These are phyloP conservation scores for Achatina immaculata DNA, from an alignment of 1,140 invertebrate genomes.

Conservation along the genomic window DNA sequence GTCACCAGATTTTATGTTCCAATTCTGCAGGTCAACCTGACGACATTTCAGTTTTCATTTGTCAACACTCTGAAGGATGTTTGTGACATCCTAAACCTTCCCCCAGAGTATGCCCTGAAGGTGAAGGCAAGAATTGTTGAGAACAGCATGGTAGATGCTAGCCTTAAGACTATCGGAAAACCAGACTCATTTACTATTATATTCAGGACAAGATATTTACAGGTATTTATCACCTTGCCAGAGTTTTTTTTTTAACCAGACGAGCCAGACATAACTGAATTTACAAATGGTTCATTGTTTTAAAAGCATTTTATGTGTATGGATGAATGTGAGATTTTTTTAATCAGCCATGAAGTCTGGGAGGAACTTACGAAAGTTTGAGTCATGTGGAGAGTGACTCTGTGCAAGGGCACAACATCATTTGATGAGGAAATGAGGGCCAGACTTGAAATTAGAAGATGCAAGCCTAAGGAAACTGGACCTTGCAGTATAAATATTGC, in stretches of 20 bases:
- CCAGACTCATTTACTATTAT: constrained; percentile 2
- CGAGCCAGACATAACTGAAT: background rate
- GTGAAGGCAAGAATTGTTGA: constrained; percentile 7
- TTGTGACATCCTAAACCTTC: constrained; percentile 9
- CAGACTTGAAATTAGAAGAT: too few relatives aligned
- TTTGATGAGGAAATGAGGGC: too few relatives aligned
- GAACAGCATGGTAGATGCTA: background rate
- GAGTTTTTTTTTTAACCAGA: background rate
- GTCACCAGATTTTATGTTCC: too few relatives aligned
- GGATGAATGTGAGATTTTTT: too few relatives aligned
- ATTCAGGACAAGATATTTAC: constrained; percentile 2
- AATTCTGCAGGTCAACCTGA: constrained; percentile 1
- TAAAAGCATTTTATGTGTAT: too few relatives aligned
- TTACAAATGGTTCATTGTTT: too few relatives aligned
- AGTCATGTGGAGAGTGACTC: too few relatives aligned
- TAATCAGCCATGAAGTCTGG: too few relatives aligned
- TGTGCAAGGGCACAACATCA: too few relatives aligned
- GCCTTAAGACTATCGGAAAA: background rate
- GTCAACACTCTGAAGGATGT: constrained; percentile 12
- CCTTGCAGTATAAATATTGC: too few relatives aligned
- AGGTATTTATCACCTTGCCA: constrained; percentile 9
- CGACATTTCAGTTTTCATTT: constrained; percentile 15
- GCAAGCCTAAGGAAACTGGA: too few relatives aligned
- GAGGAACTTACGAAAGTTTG: too few relatives aligned
- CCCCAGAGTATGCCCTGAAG: constrained; percentile 28